Conservation (phyloP, 2,888 invertebrate genomes). For the Nemotelus pantherinus region DNA sequence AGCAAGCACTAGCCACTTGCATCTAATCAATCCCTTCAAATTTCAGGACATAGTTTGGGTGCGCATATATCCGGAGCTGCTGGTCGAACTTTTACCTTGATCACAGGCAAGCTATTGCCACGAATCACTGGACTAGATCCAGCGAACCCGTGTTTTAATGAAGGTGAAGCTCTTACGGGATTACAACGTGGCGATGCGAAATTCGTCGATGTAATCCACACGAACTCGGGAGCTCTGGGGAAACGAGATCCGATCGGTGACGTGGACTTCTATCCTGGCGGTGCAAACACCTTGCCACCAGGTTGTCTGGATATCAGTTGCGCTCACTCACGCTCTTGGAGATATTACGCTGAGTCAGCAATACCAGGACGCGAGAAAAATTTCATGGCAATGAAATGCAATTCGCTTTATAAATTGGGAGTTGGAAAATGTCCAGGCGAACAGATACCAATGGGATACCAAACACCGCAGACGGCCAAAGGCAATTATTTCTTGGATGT, state of each 20-base stretch:
- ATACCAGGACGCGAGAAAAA: slow-evolving; percentile 58
- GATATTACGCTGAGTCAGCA: slow-evolving; percentile 59
- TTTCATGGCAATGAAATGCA: slow-evolving; percentile 57
- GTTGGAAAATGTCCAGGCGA: slow-evolving; percentile 56
- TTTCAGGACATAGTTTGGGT: slow-evolving; percentile 61
- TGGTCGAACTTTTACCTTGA: slow-evolving; percentile 57
- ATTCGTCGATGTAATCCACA: slow-evolving; percentile 61
- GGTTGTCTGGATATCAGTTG: slow-evolving; percentile 59
- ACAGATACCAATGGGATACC: slow-evolving; percentile 60
- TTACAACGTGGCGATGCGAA: slow-evolving; percentile 59
- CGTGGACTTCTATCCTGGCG: slow-evolving; percentile 61
- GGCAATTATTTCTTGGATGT: slow-evolving; percentile 63
- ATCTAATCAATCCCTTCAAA: neutral
- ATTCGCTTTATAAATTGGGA: slow-evolving; percentile 55
- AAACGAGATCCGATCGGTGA: slow-evolving; percentile 59
- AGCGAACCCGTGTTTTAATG: slow-evolving; percentile 62
- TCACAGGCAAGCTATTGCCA: slow-evolving; percentile 57
- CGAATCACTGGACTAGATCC: slow-evolving; percentile 63
- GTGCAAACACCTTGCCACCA: slow-evolving; percentile 57
- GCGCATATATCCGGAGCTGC: slow-evolving; percentile 62
- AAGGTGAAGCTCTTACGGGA: slow-evolving; percentile 56
- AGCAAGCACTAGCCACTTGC: no score
- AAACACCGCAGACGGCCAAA: slow-evolving; percentile 55
- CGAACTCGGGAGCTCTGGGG: slow-evolving; percentile 59
- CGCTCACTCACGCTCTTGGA: slow-evolving; percentile 59